These are phyloP conservation scores for Parthenolecanium corni DNA, from an alignment of 2,888 invertebrate species.

Conservation along the genomic window DNA sequence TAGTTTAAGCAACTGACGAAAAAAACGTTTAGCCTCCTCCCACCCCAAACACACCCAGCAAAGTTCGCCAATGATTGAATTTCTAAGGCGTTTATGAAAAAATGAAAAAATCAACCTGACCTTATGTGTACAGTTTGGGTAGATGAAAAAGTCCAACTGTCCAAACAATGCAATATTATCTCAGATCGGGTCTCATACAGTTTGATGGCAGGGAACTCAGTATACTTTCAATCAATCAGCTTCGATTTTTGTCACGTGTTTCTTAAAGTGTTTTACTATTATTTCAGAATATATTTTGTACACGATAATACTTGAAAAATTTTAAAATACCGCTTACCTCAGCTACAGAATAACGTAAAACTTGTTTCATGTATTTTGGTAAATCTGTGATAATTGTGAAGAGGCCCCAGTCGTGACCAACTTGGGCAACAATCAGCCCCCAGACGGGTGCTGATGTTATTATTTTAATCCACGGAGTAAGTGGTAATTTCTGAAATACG, in stretches of 20 bases:
- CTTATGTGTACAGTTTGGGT: too few relatives aligned
- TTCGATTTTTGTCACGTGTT: background rate
- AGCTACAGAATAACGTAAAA: conserved; percentile 53
- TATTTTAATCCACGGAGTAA: conserved; percentile 61
- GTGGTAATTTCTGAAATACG: conserved; percentile 43
- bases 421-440: conserved; percentile 39
- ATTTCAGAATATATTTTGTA: background rate
- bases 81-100: too few relatives aligned
- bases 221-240: background rate
- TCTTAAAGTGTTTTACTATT: background rate
- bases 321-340: conserved; percentile 38
- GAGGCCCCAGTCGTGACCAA: conserved; percentile 56
- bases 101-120: too few relatives aligned
- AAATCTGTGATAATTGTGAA: conserved; percentile 60
- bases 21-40: too few relatives aligned
- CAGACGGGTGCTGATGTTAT: conserved; percentile 41
- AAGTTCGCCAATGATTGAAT: too few relatives aligned
- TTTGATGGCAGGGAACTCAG: background rate
- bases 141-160: too few relatives aligned
- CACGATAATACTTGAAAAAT: background rate
- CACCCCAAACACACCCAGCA: too few relatives aligned
- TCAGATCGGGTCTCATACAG: too few relatives aligned
- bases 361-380: conserved; percentile 57
- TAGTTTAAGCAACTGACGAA: too few relatives aligned
- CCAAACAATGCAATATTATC: too few relatives aligned